Conservation (phyloP, 2,113 vertebrate genomes). For the Lamprologus callipterus region DNA sequence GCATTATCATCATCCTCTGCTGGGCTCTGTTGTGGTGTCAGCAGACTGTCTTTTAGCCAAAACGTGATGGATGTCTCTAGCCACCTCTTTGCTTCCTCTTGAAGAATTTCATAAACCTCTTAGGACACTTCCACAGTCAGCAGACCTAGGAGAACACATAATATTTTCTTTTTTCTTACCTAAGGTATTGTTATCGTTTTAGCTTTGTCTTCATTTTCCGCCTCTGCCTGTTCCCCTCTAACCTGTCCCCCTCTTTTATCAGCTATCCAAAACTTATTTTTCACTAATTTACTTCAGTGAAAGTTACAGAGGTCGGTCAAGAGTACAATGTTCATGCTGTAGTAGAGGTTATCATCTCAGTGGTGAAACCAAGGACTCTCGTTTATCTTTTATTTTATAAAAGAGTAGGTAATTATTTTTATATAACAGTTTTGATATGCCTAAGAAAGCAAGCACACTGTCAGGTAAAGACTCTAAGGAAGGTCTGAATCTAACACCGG, state of each 20-base stretch:
- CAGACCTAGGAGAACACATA: slow-evolving; percentile 21
- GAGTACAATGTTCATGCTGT: not conserved
- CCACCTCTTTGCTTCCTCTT: slow-evolving; percentile 18
- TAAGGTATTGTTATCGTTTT: not conserved
- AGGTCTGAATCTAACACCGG: not conserved
- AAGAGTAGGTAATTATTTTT: not conserved
- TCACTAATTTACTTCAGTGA: not conserved
- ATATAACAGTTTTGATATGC: not conserved
- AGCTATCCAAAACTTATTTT: not conserved
- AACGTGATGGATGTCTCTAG: slow-evolving; percentile 42
- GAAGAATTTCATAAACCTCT: slow-evolving; percentile 33
- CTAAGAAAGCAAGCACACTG: not conserved
- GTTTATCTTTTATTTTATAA: not conserved
- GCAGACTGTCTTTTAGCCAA: slow-evolving; percentile 41
- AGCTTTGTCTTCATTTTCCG: not conserved
- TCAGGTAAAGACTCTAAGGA: not conserved
- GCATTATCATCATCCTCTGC: not conserved
- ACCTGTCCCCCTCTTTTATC: not conserved
- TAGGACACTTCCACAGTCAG: slow-evolving; percentile 35
- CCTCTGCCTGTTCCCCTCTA: not conserved
- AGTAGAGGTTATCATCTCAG: not conserved
- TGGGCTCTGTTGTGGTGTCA: slow-evolving; percentile 27
- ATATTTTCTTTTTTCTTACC: not conserved
- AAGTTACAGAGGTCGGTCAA: not conserved
- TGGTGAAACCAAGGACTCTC: not conserved